Evolutionary conservation across 2,888 invertebrate genomes (phyloP).

Genomic region (Lepidochitona cinerea): DNA sequence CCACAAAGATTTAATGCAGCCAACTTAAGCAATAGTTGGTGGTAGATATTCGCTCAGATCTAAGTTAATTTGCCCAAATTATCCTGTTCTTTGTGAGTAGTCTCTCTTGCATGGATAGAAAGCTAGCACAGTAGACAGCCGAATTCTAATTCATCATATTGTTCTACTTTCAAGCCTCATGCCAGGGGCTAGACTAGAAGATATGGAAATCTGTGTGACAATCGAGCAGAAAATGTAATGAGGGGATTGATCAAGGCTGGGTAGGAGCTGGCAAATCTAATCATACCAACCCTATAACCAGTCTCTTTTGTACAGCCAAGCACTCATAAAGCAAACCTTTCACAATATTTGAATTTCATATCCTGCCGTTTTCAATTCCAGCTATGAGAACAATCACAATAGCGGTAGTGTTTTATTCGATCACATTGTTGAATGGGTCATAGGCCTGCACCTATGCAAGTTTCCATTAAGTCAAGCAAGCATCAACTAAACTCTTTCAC

Average conservation of each 20-base stretch:
- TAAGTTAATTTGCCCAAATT: too few relatives aligned
- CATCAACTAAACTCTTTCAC: too few relatives aligned
- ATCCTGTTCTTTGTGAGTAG: too few relatives aligned
- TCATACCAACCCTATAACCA: background rate
- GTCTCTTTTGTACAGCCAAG: background rate
- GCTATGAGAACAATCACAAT: background rate
- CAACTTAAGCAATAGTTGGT: too few relatives aligned
- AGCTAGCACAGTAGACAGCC: too few relatives aligned
- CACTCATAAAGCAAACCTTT: background rate
- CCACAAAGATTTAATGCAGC: too few relatives aligned
- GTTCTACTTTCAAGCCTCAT: too few relatives aligned
- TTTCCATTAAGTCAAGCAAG: too few relatives aligned
- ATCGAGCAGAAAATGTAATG: background rate
- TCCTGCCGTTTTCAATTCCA: background rate
- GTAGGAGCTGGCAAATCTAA: background rate
- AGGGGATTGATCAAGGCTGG: background rate
- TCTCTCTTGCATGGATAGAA: too few relatives aligned
- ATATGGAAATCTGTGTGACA: background rate
- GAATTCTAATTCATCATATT: too few relatives aligned
- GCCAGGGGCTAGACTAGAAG: background rate
- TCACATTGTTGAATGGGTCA: background rate
- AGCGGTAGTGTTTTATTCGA: conserved; percentile 3
- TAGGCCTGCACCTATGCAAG: background rate
- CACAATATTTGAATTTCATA: conserved; percentile 8
- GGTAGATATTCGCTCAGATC: too few relatives aligned